Conservation (phyloP, 2,888 invertebrate genomes). For the Philereme transversata region DNA sequence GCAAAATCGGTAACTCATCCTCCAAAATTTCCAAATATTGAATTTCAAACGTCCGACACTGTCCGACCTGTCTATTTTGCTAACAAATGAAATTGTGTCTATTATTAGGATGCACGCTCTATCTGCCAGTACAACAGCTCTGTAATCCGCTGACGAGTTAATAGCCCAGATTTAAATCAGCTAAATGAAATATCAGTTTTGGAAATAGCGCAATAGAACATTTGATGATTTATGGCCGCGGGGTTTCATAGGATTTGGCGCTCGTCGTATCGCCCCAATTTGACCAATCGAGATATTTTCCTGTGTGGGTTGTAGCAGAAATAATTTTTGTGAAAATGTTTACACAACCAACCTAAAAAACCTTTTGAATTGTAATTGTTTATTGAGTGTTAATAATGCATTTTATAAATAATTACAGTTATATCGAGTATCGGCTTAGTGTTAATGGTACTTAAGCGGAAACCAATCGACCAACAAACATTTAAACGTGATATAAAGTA, state of each 20-base stretch:
- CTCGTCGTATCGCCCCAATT: neutral
- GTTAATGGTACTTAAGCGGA: no score
- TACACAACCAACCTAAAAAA: no score
- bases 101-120: constrained; percentile 2
- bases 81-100: constrained; percentile 1
- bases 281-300: constrained; percentile 6
- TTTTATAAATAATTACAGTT: no score
- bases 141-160: constrained; percentile 31
- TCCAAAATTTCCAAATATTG: no score
- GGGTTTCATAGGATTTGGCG: constrained; percentile 19
- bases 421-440: no score
- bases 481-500: no score
- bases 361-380: no score
- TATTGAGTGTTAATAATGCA: no score
- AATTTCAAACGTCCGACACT: no score
- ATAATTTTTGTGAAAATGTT: neutral
- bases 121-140: constrained; percentile 16
- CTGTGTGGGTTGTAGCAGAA: neutral
- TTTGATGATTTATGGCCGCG: constrained; percentile 21
- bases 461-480: no score
- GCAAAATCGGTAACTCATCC: no score
- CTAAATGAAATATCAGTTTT: constrained; percentile 32
- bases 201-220: constrained; percentile 30
- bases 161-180: constrained; percentile 31
- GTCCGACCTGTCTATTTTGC: neutral